phyloP scores from a whole-genome alignment of 2,797 vertebrate genomes.

The Moxostoma hubbsi region DNA sequence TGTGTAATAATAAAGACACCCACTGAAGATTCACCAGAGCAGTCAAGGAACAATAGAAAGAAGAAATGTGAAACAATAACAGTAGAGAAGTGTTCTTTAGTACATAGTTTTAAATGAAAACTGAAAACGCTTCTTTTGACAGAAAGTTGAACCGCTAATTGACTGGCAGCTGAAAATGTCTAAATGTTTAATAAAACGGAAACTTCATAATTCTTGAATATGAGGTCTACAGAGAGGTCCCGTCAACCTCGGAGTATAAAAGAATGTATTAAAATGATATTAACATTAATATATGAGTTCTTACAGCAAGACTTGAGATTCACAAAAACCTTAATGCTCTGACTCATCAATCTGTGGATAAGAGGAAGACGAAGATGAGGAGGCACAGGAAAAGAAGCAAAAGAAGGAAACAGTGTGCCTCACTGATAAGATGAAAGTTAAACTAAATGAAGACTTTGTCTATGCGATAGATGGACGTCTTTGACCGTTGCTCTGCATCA shows the following conservation, averaged over 20 bases:
- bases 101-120: not conserved
- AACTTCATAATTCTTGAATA: not conserved
- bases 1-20: constrained; percentile 1
- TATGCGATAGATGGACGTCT: too few relatives aligned
- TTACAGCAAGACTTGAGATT: too few relatives aligned
- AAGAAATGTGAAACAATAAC: too few relatives aligned
- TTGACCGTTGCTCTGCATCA: too few relatives aligned
- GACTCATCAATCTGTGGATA: too few relatives aligned
- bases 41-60: not conserved
- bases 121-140: not conserved
- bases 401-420: too few relatives aligned
- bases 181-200: not conserved
- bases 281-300: not conserved
- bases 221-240: not conserved
- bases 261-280: not conserved
- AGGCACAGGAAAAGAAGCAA: too few relatives aligned
- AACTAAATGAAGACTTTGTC: too few relatives aligned
- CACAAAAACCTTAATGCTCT: too few relatives aligned
- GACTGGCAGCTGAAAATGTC: not conserved
- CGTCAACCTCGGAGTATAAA: not conserved
- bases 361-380: too few relatives aligned
- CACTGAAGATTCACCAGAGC: not conserved
- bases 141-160: not conserved
- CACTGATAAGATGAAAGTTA: too few relatives aligned
- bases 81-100: not conserved